A percentile compares a stretch with the other conserved stretches of the same genome.
These are phyloP conservation scores for Pogonocichla stellata DNA, from an alignment of 2,113 vertebrate genomes.

Conservation along the genomic window DNA sequence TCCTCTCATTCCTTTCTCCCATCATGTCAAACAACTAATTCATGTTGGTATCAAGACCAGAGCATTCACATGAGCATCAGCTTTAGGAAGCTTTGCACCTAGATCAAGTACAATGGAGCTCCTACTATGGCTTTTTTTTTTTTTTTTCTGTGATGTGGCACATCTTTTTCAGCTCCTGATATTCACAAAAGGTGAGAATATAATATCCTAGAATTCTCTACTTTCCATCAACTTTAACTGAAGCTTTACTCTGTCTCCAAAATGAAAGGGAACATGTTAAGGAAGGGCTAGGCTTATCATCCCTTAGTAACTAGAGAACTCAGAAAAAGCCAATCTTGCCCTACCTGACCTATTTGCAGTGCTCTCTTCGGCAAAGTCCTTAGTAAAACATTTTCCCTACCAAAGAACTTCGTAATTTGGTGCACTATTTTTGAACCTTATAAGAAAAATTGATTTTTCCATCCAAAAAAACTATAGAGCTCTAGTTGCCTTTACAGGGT, in stretches of 20 bases:
- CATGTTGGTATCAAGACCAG: not conserved
- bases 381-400: not conserved
- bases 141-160: accelerated
- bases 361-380: not conserved
- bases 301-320: not conserved
- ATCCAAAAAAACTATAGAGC: not conserved
- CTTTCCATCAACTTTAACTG: not conserved
- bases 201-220: not conserved
- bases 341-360: not conserved
- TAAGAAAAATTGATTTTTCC: not conserved
- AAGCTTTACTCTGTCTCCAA: not conserved
- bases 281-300: not conserved
- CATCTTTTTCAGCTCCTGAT: not conserved
- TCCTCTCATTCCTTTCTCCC: not conserved
- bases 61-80: not conserved
- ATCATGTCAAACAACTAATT: not conserved
- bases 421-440: not conserved
- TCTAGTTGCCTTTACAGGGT: not conserved
- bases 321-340: not conserved
- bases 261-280: not conserved
- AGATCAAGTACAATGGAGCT: not conserved
- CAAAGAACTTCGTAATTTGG: not conserved
- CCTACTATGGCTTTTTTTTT: not conserved
- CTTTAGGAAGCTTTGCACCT: not conserved
- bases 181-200: not conserved